Percentiles rank a stretch among this genome's conserved stretches.
Conservation (phyloP, 1,140 invertebrate genomes). For the Heliconius hermathena region DNA sequence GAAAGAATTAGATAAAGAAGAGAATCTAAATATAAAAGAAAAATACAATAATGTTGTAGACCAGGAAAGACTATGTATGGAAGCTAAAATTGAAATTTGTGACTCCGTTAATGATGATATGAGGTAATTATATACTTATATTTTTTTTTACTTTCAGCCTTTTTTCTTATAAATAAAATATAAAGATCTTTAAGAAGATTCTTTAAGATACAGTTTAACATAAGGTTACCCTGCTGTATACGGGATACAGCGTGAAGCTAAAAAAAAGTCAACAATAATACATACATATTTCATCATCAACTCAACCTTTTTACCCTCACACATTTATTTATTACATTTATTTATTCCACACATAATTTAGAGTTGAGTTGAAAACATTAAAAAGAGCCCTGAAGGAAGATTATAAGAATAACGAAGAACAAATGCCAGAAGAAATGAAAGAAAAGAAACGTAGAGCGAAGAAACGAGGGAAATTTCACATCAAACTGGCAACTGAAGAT, state of each 20-base stretch:
- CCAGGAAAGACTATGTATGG: constrained; percentile 46
- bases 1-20: constrained; percentile 49
- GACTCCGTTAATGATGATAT: constrained; percentile 51
- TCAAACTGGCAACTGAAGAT: constrained; percentile 32
- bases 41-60: constrained; percentile 49
- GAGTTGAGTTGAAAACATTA: constrained; percentile 48
- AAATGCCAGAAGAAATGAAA: constrained; percentile 54
- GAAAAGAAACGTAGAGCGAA: constrained; percentile 40
- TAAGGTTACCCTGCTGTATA: too few relatives aligned
- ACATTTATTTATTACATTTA: background rate
- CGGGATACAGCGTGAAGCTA: too few relatives aligned
- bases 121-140: constrained; percentile 43
- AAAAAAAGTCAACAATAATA: too few relatives aligned
- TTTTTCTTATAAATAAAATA: too few relatives aligned
- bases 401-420: constrained; percentile 49
- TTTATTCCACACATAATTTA: constrained; percentile 23
- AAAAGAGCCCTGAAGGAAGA: constrained; percentile 58
- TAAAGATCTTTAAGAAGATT: too few relatives aligned
- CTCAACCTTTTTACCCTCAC: background rate
- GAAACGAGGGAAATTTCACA: constrained; percentile 42
- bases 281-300: too few relatives aligned
- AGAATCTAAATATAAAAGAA: constrained; percentile 49
- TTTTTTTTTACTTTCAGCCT: background rate
- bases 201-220: too few relatives aligned
- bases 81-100: constrained; percentile 54